Conservation (phyloP, 2,113 vertebrate genomes). For the Channa maculata region DNA sequence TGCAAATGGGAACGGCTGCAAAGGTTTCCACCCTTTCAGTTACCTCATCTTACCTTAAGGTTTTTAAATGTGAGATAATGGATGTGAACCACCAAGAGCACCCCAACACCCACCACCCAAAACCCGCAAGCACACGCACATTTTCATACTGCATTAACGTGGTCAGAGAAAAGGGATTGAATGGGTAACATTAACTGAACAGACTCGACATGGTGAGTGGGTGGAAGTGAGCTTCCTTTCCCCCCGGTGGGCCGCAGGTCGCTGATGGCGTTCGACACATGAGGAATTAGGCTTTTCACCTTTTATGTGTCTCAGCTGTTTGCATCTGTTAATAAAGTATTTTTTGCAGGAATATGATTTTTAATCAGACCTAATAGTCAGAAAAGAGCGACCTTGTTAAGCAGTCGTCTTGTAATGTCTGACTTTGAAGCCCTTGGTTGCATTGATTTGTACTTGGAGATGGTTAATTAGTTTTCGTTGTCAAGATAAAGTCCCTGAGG, state of each 20-base stretch:
- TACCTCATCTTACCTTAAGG: conserved; percentile 1
- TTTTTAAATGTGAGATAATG: conserved; percentile 70
- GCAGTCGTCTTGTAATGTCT: background rate
- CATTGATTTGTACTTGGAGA: conserved; percentile 14
- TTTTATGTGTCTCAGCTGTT: conserved; percentile 4
- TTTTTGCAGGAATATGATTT: background rate
- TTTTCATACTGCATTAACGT: conserved; percentile 37
- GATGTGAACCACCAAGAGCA: conserved; percentile 35
- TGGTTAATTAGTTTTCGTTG: conserved; percentile 13
- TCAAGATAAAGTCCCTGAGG: background rate
- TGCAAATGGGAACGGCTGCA: conserved; percentile 10
- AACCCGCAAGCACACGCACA: background rate
- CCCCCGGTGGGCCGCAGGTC: background rate
- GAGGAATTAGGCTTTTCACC: conserved; percentile 7
- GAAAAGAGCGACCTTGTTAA: background rate
- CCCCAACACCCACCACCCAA: background rate
- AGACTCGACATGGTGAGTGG: conserved; percentile 3
- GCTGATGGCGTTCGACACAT: background rate
- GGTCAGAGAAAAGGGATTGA: conserved; percentile 34
- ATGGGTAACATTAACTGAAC: conserved; percentile 16
- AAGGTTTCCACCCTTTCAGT: background rate
- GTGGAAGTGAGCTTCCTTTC: conserved; percentile 26
- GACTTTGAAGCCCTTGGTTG: conserved; percentile 3
- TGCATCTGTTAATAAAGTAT: background rate
- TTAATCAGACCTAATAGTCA: background rate